A percentile compares a stretch with the other conserved stretches of the same genome.
These are phyloP conservation scores for Branchinecta lindahli DNA, from an alignment of 1,140 invertebrate species.

Conservation along the genomic window DNA sequence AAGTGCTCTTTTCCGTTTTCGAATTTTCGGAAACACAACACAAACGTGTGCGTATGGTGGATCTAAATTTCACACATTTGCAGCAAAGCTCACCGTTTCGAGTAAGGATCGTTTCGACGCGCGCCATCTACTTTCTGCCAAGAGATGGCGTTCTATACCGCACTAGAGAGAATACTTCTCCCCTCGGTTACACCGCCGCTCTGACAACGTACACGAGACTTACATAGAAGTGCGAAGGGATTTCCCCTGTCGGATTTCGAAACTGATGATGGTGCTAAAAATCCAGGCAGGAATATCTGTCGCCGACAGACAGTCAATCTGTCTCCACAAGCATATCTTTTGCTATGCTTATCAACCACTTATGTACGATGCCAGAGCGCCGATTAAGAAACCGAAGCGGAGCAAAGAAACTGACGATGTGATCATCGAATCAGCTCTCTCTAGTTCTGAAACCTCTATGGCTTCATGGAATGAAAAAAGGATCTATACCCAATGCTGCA, in stretches of 20 bases:
- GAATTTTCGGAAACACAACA: conserved; percentile 40
- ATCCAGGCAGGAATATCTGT: no score
- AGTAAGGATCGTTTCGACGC: conserved; percentile 13
- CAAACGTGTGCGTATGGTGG: conserved; percentile 30
- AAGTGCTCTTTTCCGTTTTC: conserved; percentile 37
- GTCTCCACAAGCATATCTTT: no score
- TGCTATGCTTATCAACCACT: no score
- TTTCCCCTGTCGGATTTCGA: no score
- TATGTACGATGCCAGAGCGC: no score
- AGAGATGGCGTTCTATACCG: not conserved
- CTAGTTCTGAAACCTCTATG: not conserved
- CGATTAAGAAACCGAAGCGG: no score
- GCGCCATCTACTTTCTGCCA: not conserved
- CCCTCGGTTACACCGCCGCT: conserved; percentile 9
- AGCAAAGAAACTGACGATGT: no score
- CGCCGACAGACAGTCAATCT: no score
- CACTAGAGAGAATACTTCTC: conserved; percentile 15
- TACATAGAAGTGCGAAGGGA: not conserved
- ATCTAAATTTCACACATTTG: conserved; percentile 31
- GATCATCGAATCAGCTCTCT: no score
- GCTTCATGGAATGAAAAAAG: conserved; percentile 10
- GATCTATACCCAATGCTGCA: not conserved
- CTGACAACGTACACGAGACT: conserved; percentile 7
- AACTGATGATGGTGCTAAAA: not conserved
- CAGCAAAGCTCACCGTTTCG: conserved; percentile 24